A percentile compares a stretch with the other conserved stretches of the same genome.
phyloP scores from a whole-genome alignment of 2,113 vertebrate species.

The Gadus chalcogrammus region DNA sequence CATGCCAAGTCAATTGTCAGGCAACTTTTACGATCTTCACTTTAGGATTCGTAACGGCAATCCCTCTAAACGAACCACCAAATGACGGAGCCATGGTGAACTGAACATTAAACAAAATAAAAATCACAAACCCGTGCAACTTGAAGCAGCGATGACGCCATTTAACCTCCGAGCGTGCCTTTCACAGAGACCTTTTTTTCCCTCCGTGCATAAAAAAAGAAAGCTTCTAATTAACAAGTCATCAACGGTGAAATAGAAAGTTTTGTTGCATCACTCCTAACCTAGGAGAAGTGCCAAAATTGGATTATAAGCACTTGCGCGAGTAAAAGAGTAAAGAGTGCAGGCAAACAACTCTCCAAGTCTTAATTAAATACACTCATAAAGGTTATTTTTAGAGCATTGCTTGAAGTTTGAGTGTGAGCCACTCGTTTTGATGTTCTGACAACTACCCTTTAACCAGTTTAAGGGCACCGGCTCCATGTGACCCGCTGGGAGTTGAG shows the following conservation, averaged over 20 bases:
- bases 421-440: constrained; percentile 62
- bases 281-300: constrained; percentile 32
- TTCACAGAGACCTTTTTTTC: constrained; percentile 17
- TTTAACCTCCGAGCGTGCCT: constrained; percentile 24
- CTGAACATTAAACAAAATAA: too few relatives aligned
- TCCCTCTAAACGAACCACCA: too few relatives aligned
- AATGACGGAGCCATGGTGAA: too few relatives aligned
- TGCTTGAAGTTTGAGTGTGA: constrained; percentile 44
- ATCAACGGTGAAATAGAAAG: constrained; percentile 31
- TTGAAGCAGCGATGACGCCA: constrained; percentile 4
- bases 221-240: constrained; percentile 21
- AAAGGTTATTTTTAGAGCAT: constrained; percentile 70
- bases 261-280: constrained; percentile 46
- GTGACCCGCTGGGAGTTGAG: constrained; percentile 61
- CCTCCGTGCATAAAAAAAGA: constrained; percentile 24
- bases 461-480: constrained; percentile 48
- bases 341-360: constrained; percentile 54
- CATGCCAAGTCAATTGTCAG: too few relatives aligned
- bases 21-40: too few relatives aligned
- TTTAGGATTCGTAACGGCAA: not conserved
- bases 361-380: constrained; percentile 64
- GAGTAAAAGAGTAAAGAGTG: constrained; percentile 41
- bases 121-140: too few relatives aligned
- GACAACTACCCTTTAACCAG: constrained; percentile 47
- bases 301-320: constrained; percentile 40